Base-by-base conservation (phyloP, 2,888 invertebrate genomes). In the Dicranocentrus wangi region DNA sequence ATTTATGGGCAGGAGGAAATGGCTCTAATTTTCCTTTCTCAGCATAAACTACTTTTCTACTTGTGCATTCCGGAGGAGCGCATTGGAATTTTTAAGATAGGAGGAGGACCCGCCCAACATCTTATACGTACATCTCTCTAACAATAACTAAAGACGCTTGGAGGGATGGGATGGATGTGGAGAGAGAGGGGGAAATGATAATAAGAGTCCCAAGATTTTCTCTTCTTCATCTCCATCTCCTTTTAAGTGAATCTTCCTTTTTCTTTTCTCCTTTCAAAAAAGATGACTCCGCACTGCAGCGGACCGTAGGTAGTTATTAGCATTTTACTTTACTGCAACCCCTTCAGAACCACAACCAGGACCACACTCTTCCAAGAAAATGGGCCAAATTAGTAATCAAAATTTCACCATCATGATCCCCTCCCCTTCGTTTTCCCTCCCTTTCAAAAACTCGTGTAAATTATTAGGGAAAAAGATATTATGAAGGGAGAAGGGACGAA, bases 361-460 rank as follows among this genome's bases (percentile, higher is more conserved):
- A n/a, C n/a, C 39, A 39, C 39, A 25, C 23, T 55, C 55, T 51
- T 17, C n/a, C 1, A 43, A 43, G 39, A 58, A 70, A 70, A 70
- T 43, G 70, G 43, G 60, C 42, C 58, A 70, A 70, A 70, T 70
- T 70, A 70, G 58, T 70, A 70, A 70, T 70, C 70, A 70, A 70
- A 70, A 60, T 60, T 70, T 42, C 58, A 70, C 25, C 23, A 19
- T 47, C 51, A 32, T 15, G 23, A 7, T 43, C n/a, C 1, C 55
- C 25, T 25, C 25, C 19, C 5, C 25, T 55, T 25, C 55, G 25
- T 47, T n/a, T 39, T 39, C 39, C 13, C 39, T 39, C 39, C 39
- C 13, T 39, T 5, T 5, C 7, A 39, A 39, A 39, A 39, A 39
- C 7, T 39, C 13, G 39, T 39, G n/a, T n/a, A n/a, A 8, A 39